Conservation (phyloP, 1,140 invertebrate genomes). For the Onthophagus taurus region DNA sequence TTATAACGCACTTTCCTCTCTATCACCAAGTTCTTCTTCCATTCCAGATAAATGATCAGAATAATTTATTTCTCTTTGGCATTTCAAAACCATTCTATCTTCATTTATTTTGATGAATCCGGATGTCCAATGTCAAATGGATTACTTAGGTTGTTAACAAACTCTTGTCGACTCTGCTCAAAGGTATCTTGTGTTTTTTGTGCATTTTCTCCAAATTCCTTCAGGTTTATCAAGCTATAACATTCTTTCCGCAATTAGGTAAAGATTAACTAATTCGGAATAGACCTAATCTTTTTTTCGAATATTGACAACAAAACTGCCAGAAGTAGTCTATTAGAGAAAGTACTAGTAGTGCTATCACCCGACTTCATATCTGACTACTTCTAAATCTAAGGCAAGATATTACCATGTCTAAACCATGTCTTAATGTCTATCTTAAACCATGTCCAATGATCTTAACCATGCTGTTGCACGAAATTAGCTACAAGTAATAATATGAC, state of each 20-base stretch:
- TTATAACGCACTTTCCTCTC: conserved; percentile 18
- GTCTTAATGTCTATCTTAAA: no score
- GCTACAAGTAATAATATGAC: no score
- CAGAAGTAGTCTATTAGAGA: no score
- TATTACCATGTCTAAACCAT: no score
- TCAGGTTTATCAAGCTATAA: conserved; percentile 15
- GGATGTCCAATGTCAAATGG: conserved; percentile 24
- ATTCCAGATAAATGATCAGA: conserved; percentile 18
- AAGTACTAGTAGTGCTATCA: no score
- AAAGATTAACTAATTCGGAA: no score
- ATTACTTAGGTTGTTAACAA: conserved; percentile 20
- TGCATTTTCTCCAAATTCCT: conserved; percentile 26
- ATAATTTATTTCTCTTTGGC: conserved; percentile 22
- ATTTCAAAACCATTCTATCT: conserved; percentile 24
- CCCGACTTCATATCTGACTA: no score
- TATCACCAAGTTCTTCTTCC: conserved; percentile 23
- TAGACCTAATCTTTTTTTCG: no score
- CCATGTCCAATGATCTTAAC: no score
- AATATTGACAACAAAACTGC: no score
- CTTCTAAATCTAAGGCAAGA: no score
- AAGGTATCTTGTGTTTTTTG: conserved; percentile 20
- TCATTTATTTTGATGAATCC: conserved; percentile 26
- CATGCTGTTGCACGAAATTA: no score
- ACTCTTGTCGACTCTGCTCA: conserved; percentile 17
- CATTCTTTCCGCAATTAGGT: background rate